phyloP scores from a whole-genome alignment of 2,888 invertebrate species.

The Dromius quadrimaculatus region DNA sequence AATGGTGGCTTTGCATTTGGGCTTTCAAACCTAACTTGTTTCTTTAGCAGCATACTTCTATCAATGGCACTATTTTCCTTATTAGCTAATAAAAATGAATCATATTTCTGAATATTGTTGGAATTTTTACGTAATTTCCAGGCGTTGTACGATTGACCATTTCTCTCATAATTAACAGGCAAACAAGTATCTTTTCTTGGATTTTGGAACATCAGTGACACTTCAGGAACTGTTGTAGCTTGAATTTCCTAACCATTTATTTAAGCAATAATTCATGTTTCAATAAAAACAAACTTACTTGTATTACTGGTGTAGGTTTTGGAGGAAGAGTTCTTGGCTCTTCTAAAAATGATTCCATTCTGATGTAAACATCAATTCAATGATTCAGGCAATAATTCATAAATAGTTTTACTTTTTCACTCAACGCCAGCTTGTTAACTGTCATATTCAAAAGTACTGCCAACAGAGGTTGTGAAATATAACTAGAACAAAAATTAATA shows the following conservation, averaged over 20 bases:
- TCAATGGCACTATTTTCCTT: constrained; percentile 35
- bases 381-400: neutral
- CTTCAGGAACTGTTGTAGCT: constrained; percentile 62
- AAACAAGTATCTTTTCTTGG: constrained; percentile 2
- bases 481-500: no score
- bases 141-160: constrained; percentile 44
- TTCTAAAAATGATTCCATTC: constrained; percentile 65
- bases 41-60: constrained; percentile 55
- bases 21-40: constrained; percentile 64
- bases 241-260: constrained; percentile 49
- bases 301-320: constrained; percentile 58
- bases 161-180: constrained; percentile 1
- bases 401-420: neutral
- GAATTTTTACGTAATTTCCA: constrained; percentile 44
- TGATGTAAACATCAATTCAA: no score
- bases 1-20: constrained; percentile 52
- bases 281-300: constrained; percentile 55
- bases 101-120: constrained; percentile 14
- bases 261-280: constrained; percentile 1
- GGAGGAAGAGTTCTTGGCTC: constrained; percentile 61
- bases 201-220: constrained; percentile 60
- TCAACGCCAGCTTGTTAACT: constrained; percentile 1
- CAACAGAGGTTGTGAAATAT: no score
- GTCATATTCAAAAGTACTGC: constrained; percentile 42
- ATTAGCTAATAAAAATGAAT: constrained; percentile 42